Base-by-base conservation (phyloP, 2,797 vertebrate genomes). In the Rachycentron canadum region DNA sequence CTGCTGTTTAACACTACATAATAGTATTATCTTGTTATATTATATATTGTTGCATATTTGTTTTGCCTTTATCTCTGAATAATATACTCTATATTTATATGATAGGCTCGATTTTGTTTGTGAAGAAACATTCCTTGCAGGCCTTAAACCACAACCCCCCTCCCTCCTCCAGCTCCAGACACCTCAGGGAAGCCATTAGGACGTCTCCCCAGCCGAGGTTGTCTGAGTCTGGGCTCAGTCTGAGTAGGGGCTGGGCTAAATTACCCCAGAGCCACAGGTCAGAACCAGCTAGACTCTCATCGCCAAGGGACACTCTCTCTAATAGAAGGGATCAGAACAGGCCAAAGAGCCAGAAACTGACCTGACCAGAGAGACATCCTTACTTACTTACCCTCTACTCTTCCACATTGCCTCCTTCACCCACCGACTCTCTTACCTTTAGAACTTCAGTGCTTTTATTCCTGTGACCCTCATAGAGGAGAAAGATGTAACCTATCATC, bases 111-210 rank as follows among this genome's bases (percentile, higher is more conserved):
- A 43, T 69, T 77, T 60, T 74, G 41, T 73, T 65, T 73, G 62
- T 60, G 26, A 30, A 64, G 69, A 88, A 78, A 68, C 32, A 36
- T 74, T 58, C 53, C 68, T 77, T 40, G 75, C 70, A 84, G 79
- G 5, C 25, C 73, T 71, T 73, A 60, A n/a, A 57, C 38, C 62
- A 43, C 45, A 26, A 76, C 69, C 65, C 64, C 56, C 60, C 34
- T 26, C 62, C 62, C 81, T 87, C 66, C 45, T 83, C 62, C 64
- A 74, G 71, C 67, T 73, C 59, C 87, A 91, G 87, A 90, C 82
- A 86, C 93, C 91, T 91, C 74, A 21, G 93, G 92, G 93, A 94
- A 82, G 63, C 92, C 84, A 93, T 94, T 94, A 94, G 87, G 84
- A 89, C 0, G 53, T 86, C 84, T 84, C 68, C 83, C 74, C 70